Percentiles rank a stretch among this genome's conserved stretches.
These are phyloP conservation scores for Stratiomys singularior DNA, from an alignment of 2,888 invertebrate genomes.

Conservation along the genomic window DNA sequence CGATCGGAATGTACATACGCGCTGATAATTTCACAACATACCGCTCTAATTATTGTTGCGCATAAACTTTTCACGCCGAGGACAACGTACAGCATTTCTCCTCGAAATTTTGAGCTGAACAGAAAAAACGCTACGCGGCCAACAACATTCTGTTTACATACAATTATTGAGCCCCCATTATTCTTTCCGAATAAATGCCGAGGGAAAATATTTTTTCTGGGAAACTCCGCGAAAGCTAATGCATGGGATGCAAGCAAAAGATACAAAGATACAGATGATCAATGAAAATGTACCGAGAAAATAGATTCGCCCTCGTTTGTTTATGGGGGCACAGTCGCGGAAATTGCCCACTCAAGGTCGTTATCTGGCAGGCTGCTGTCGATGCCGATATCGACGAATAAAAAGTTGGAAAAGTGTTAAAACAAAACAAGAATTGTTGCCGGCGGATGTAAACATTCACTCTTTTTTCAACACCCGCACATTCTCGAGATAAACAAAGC, in stretches of 20 bases:
- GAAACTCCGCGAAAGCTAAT: background rate
- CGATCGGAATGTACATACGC: background rate
- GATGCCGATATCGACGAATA: background rate
- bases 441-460: background rate
- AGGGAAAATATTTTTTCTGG: background rate
- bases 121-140: too few species aligned
- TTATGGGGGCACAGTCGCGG: background rate
- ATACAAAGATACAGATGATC: too few species aligned
- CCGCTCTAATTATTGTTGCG: background rate
- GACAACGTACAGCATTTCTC: background rate
- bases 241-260: background rate
- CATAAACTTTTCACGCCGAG: background rate
- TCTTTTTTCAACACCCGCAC: background rate
- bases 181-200: background rate
- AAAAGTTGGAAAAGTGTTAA: background rate
- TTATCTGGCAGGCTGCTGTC: background rate
- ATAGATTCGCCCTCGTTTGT: constrained; percentile 3
- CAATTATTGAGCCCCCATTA: too few species aligned
- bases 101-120: too few species aligned
- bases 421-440: background rate
- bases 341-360: background rate
- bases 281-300: too few species aligned
- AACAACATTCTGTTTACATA: too few species aligned
- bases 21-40: background rate
- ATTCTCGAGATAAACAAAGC: background rate